Evolutionary conservation across 1,140 invertebrate genomes (phyloP), one percentile per base, ranked within the genome.

Genomic region (Subanguina moxae): DNA sequence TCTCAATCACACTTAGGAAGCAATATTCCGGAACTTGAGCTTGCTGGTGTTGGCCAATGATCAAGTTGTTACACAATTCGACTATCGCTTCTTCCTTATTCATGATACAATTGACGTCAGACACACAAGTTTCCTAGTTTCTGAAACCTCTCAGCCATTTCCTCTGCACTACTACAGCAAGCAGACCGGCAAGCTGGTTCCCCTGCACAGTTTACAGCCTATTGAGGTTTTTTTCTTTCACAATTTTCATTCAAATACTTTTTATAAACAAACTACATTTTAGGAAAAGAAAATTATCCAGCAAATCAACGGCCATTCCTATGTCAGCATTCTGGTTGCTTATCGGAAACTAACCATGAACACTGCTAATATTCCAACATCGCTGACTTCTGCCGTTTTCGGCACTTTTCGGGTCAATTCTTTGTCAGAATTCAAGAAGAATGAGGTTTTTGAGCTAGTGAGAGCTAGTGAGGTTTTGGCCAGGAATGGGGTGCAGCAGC

Each of bases 81-180:
- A 61, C n/a, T 61, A 61, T 21, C 58, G 58, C n/a, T 43, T 61
- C 28, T 61, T 61, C 58, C 38, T 61, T 43, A 61, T 61, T 7
- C 58, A 61, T 13, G 58, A 61, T 30, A 61, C 28, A 5, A 28
- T 25, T 21, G 19, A 30, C 8, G 28, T 8, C 13, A 8, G 19
- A 43, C 28, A 61, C 58, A 28, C n/a, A n/a, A 30, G 28, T 8
- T 61, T 61, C 27, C 58, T 61, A 8, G 58, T 61, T 3, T 61
- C 58, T 5, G 58, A 61, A 21, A 7, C 58, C 8, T 21, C 27
- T 30, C 58, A 32, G 38, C 58, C 58, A n/a, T 61, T 32, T 30
- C 58, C 58, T 13, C n/a, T 61, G 58, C 38, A 61, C n/a, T 61
- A 32, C 28, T 61, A 61, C 28, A 30, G 28, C n/a, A 21, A 30